Percentiles rank a stretch among this genome's conserved stretches.
Conservation (phyloP, 1,140 invertebrate genomes). For the Bradynema listronoti region DNA sequence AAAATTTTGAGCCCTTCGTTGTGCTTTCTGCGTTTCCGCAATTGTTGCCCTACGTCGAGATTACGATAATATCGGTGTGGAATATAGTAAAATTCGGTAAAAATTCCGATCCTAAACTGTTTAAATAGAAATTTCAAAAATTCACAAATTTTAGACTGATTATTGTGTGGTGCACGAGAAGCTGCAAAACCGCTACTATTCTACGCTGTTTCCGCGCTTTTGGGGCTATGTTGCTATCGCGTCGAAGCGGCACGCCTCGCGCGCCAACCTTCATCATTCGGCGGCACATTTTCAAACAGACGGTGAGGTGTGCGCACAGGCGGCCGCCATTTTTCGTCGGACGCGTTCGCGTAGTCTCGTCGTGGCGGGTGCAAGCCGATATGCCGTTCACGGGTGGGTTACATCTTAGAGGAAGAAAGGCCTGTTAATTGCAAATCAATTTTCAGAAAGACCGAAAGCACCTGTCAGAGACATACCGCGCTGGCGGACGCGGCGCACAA, state of each 20-base stretch:
- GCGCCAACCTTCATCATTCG: constrained; percentile 35
- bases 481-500: constrained; percentile 41
- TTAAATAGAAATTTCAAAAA: constrained; percentile 1
- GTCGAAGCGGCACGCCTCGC: background rate
- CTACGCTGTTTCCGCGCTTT: constrained; percentile 28
- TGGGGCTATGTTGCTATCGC: constrained; percentile 36
- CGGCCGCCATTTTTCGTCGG: constrained; percentile 34
- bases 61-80: constrained; percentile 29
- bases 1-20: constrained; percentile 9
- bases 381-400: constrained; percentile 27
- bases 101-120: background rate
- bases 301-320: constrained; percentile 37
- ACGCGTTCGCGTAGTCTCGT: constrained; percentile 31
- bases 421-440: constrained; percentile 9
- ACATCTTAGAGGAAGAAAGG: background rate
- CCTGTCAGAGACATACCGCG: constrained; percentile 23
- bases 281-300: constrained; percentile 40
- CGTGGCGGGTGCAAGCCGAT: constrained; percentile 36
- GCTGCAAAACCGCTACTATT: background rate
- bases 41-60: too few relatives aligned
- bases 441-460: constrained; percentile 26
- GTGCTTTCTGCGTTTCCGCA: constrained; percentile 16
- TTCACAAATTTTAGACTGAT: constrained; percentile 16
- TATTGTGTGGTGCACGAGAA: constrained; percentile 37
- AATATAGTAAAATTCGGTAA: constrained; percentile 1